Conservation (phyloP, 2,888 invertebrate species). For the Yponomeuta cagnagella region DNA sequence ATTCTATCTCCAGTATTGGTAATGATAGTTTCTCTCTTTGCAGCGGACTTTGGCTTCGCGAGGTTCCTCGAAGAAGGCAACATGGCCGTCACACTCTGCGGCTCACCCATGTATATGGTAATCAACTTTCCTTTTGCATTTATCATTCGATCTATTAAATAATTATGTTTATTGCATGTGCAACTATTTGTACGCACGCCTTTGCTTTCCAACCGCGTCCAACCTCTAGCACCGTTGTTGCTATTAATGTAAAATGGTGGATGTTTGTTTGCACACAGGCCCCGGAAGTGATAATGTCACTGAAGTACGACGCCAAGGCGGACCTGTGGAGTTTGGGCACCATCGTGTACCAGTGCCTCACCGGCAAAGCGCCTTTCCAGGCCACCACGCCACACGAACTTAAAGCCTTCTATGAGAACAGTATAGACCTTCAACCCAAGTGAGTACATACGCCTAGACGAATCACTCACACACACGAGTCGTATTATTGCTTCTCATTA, state of each 20-base stretch:
- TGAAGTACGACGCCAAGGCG: conserved; percentile 99
- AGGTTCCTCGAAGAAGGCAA: conserved; percentile 98
- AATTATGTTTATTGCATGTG: neutral
- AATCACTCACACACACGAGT: neutral
- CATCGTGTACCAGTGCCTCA: conserved; percentile 98
- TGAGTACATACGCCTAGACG: conserved; percentile 57
- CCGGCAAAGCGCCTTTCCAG: conserved; percentile 98
- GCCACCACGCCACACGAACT: conserved; percentile 98
- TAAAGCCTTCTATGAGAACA: conserved; percentile 97
- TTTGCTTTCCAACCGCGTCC: too few relatives aligned
- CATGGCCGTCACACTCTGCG: conserved; percentile 99
- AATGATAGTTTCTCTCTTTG: conserved; percentile 27
- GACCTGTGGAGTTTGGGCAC: conserved; percentile 99
- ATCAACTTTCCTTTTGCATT: conserved; percentile 27
- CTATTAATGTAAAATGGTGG: too few relatives aligned
- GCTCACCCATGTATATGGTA: conserved; percentile 99
- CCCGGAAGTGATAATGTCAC: conserved; percentile 99
- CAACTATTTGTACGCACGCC: neutral
- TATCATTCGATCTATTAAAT: conserved; percentile 7
- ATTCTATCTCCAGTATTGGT: neutral
- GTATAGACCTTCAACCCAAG: conserved; percentile 92
- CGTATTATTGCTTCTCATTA: conserved; percentile 4
- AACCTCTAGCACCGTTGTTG: too few relatives aligned
- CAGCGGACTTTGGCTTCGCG: conserved; percentile 99
- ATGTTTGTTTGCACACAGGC: conserved; percentile 75